A percentile compares a stretch with the other conserved stretches of the same genome.
These are phyloP conservation scores for Acanthiza pusilla DNA, from an alignment of 2,797 vertebrate species.

Conservation along the genomic window DNA sequence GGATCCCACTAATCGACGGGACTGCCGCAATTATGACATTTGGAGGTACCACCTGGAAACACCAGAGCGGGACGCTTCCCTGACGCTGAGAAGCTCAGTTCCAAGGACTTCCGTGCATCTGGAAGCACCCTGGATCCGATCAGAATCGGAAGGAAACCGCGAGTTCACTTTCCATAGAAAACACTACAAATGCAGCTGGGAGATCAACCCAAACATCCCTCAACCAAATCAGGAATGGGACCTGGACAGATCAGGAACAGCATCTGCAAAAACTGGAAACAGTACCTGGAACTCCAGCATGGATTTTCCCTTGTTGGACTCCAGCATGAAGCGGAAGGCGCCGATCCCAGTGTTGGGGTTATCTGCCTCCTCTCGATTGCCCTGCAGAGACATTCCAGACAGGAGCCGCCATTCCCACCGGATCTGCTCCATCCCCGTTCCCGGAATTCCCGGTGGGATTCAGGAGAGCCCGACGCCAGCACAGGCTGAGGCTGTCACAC, in stretches of 20 bases:
- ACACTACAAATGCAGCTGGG: accelerated
- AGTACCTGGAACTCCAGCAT: conserved; percentile 98
- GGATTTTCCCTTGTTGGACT: conserved; percentile 98
- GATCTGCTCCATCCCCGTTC: not conserved
- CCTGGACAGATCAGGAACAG: not conserved
- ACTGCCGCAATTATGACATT: not conserved
- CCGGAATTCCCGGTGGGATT: not conserved
- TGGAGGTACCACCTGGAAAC: not conserved
- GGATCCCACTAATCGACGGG: not conserved
- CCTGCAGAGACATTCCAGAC: conserved; percentile 69
- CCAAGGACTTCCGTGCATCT: not conserved
- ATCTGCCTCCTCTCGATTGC: conserved; percentile 92
- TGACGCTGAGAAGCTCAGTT: not conserved
- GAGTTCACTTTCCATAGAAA: accelerated
- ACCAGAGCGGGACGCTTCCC: not conserved
- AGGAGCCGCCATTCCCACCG: accelerated
- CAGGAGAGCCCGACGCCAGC: not conserved
- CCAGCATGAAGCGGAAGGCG: conserved; percentile 97
- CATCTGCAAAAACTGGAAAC: not conserved
- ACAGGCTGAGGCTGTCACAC: not conserved
- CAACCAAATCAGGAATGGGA: not conserved
- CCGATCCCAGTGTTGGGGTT: conserved; percentile 96
- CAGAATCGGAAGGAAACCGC: not conserved
- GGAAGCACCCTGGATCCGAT: accelerated
- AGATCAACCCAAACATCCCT: not conserved